These are phyloP conservation scores for Phrynocephalus versicolor DNA, from an alignment of 2,113 vertebrate species.

Conservation along the genomic window DNA sequence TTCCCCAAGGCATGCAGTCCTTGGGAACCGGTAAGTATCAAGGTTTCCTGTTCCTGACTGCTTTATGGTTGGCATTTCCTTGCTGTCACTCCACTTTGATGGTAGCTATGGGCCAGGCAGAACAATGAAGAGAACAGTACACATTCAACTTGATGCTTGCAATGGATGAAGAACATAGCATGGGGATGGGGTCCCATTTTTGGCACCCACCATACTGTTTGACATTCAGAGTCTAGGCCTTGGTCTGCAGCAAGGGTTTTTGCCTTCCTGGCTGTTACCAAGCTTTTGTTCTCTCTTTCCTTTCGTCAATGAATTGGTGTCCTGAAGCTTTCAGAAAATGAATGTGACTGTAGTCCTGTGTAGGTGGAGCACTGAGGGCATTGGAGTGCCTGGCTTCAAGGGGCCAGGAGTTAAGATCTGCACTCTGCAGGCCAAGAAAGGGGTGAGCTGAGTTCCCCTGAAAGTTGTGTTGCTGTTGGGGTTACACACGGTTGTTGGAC, in stretches of 20 bases:
- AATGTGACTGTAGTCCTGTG: not conserved
- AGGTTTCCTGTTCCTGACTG: too few species aligned
- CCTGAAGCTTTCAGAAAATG: not conserved
- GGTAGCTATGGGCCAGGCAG: too few species aligned
- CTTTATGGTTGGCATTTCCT: not conserved
- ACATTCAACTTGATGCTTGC: not conserved
- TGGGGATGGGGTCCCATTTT: not conserved
- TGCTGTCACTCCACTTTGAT: not conserved
- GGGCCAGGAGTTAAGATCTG: too few species aligned
- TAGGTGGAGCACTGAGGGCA: not conserved
- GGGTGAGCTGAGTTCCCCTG: too few species aligned
- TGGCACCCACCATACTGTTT: not conserved
- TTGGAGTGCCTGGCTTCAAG: too few species aligned
- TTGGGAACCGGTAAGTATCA: too few species aligned
- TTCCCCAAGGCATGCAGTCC: too few species aligned
- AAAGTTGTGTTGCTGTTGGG: too few species aligned
- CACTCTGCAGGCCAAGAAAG: too few species aligned
- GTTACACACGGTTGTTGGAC: too few species aligned
- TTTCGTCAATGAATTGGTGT: not conserved
- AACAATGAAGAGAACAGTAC: not conserved
- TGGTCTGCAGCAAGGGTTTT: not conserved
- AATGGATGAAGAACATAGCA: not conserved
- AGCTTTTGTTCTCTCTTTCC: not conserved
- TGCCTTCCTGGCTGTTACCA: not conserved
- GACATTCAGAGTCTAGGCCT: not conserved